phyloP scores from a whole-genome alignment of 2,888 invertebrate species.

The Trichogramma evanescens region DNA sequence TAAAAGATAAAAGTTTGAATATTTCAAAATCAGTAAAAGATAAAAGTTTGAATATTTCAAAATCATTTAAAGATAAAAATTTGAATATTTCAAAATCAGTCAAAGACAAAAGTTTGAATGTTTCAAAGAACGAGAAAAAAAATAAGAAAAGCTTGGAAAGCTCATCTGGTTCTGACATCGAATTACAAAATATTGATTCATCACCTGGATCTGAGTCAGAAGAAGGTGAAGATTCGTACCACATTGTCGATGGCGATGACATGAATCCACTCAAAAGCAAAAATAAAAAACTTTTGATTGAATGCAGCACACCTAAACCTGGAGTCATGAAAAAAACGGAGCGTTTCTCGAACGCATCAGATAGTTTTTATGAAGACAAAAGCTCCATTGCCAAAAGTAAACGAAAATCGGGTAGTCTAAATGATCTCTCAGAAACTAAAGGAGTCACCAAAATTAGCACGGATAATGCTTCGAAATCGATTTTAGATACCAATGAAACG shows the following conservation, averaged over 20 bases:
- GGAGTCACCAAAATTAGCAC: neutral
- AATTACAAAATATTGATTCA: too few relatives aligned
- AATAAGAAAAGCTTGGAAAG: neutral
- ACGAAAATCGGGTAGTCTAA: conserved; percentile 14
- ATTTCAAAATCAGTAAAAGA: conserved; percentile 1
- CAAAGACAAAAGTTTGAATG: conserved; percentile 1
- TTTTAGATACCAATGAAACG: neutral
- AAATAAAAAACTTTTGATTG: conserved; percentile 4
- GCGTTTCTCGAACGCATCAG: neutral
- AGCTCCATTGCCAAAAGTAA: neutral
- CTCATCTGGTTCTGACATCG: too few relatives aligned
- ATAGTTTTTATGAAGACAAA: neutral
- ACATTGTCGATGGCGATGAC: neutral
- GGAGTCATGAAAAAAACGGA: conserved; percentile 1
- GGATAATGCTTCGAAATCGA: neutral
- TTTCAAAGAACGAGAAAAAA: neutral
- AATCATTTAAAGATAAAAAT: conserved; percentile 3
- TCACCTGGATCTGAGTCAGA: neutral
- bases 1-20: too few relatives aligned
- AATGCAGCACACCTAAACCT: conserved; percentile 18
- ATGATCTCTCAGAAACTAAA: conserved; percentile 10
- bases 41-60: neutral
- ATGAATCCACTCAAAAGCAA: neutral
- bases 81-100: neutral
- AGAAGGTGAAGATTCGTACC: conserved; percentile 14